A percentile compares a stretch with the other conserved stretches of the same genome.
Conservation (phyloP, 2,797 vertebrate species). For the Urocyon cinereoargenteus region DNA sequence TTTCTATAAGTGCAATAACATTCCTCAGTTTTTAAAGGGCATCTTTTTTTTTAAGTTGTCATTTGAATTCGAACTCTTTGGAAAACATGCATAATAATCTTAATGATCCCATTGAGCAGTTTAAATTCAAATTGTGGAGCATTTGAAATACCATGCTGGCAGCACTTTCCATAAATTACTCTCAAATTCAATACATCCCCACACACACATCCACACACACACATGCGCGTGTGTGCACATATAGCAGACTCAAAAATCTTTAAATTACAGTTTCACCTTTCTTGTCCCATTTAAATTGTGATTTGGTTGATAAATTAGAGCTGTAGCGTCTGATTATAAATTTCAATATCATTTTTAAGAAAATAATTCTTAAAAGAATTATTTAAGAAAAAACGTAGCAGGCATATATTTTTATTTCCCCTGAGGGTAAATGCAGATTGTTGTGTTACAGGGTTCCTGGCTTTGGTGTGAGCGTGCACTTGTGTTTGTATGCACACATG, state of each 20-base stretch:
- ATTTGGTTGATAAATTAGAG: conserved; percentile 85
- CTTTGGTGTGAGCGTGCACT: not conserved
- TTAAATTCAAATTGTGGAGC: conserved; percentile 91
- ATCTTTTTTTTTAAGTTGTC: conserved; percentile 86
- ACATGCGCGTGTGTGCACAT: conserved; percentile 72
- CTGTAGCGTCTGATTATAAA: conserved; percentile 83
- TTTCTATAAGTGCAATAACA: conserved; percentile 84
- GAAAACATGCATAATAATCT: conserved; percentile 91
- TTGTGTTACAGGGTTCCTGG: not conserved
- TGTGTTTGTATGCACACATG: not conserved
- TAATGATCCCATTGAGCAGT: conserved; percentile 90
- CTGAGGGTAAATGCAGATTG: conserved; percentile 21
- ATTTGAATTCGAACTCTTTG: conserved; percentile 88
- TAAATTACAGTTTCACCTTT: conserved; percentile 88
- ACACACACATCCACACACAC: conserved; percentile 69
- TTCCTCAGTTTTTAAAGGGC: conserved; percentile 82
- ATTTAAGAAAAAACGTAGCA: conserved; percentile 79
- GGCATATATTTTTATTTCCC: conserved; percentile 58
- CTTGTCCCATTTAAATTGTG: conserved; percentile 87
- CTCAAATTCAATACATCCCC: conserved; percentile 87
- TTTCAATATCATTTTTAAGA: conserved; percentile 81
- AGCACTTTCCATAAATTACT: conserved; percentile 90
- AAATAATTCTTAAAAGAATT: conserved; percentile 77
- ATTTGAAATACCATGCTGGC: conserved; percentile 87
- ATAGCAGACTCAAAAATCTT: conserved; percentile 81